Evolutionary conservation across 2,113 vertebrate genomes (phyloP).

Genomic region (Odocoileus hemionus): DNA sequence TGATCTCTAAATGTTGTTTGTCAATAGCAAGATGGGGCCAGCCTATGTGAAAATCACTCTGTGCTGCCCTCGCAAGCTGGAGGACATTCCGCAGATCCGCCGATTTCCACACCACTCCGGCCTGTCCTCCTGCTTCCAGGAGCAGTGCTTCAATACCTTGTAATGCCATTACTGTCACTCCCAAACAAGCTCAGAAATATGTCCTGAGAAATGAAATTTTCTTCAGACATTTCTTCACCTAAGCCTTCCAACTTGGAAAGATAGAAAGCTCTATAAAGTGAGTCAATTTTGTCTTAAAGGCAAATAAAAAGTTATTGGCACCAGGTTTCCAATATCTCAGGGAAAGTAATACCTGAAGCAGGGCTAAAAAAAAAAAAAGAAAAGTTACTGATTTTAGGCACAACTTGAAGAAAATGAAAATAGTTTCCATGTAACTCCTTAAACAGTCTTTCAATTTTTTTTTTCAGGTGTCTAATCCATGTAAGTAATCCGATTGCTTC

Average conservation of each 20-base stretch:
- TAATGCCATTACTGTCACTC: constrained; percentile 31
- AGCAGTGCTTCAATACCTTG: neutral
- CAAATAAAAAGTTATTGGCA: constrained; percentile 58
- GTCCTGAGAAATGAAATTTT: constrained; percentile 45
- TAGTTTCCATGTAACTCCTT: neutral
- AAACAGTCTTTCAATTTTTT: neutral
- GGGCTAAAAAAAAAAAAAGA: neutral
- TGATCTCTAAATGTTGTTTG: neutral
- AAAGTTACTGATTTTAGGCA: neutral
- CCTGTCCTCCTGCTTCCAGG: neutral
- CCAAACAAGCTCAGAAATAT: constrained; percentile 45
- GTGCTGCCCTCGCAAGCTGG: neutral
- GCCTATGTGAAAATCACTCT: neutral
- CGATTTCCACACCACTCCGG: neutral
- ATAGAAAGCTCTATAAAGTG: constrained; percentile 28
- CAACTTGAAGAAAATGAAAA: constrained; percentile 17
- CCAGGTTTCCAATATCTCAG: neutral
- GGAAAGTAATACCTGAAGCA: neutral
- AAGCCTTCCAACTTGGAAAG: neutral
- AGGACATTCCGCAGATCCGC: neutral
- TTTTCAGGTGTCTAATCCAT: neutral
- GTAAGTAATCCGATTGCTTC: constrained; percentile 6
- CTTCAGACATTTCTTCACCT: constrained; percentile 41
- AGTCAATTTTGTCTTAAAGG: constrained; percentile 53
- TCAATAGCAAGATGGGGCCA: neutral